Evolutionary conservation across 2,113 vertebrate genomes (phyloP), one percentile per base, ranked within the genome.

Genomic region (Campylorhamphus procurvoides): DNA sequence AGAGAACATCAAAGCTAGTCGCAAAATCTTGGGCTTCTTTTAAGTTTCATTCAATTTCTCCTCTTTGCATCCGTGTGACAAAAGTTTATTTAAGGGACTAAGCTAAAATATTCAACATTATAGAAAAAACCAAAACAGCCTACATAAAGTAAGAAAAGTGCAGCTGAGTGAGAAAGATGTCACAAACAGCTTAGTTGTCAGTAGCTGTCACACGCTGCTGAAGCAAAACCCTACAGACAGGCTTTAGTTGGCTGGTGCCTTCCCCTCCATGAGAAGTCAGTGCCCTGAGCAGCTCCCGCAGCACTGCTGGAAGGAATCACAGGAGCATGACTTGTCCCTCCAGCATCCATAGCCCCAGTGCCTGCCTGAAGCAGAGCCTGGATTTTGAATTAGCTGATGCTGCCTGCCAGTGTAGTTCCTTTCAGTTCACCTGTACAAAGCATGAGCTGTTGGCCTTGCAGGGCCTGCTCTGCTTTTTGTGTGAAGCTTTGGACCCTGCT

Each of bases 1-100:
- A 69, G 46, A 89, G 66, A 53, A 96, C 93, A 96, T 96, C 94
- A 95, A 97, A 96, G 92, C 66, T 72, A 22, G 76, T 84, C 68
- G 31, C 40, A 84, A 93, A 87, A 75, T 84, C 64, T 78, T 56
- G 6, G 5, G 28, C 53, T 91, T 90, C 94, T 94, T 96, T 96
- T 53, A 95, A 81, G 88, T 93, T 93, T 87, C 59, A 14, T 95
- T 95, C 83, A 18, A 4, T 89, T 93, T 77, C 40, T 18, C 35
- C 29, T 93, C 60, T 95, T 77, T 50, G 60, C 49, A 58, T 81
- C 20, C 18, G 17, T 64, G 28, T 67, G 76, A 75, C 87, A 62
- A 71, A 92, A 95, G 25, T 87, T 93, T 85, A 69, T 80, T 76
- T 94, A 97, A 96, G 47, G 25, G 87, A 11, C 35, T 10, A 29